Conservation (phyloP, 2,113 vertebrate genomes). For the Pedetes capensis region DNA sequence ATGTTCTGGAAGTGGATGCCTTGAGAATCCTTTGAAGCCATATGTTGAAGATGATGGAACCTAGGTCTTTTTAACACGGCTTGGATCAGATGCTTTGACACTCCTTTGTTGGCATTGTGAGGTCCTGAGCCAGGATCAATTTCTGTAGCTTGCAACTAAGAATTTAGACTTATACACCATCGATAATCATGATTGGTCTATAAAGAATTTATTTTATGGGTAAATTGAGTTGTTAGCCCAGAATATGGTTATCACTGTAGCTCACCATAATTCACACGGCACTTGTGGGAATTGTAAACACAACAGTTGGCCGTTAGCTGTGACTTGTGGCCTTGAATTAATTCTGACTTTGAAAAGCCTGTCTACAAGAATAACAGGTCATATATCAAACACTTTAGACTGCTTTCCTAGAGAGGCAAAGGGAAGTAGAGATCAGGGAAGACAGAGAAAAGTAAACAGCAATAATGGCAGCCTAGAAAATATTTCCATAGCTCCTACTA, state of each 20-base stretch:
- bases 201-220: constrained; percentile 50
- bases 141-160: constrained; percentile 13
- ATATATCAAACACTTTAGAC: not conserved
- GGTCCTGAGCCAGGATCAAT: not conserved
- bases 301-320: not conserved
- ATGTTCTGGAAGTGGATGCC: not conserved
- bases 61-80: not conserved
- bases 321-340: constrained; percentile 40
- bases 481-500: not conserved
- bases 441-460: not conserved
- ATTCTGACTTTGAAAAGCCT: constrained; percentile 50
- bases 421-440: not conserved
- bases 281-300: not conserved
- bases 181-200: constrained; percentile 44
- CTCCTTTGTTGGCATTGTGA: not conserved
- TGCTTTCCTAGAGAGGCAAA: not conserved
- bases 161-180: not conserved
- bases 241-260: not conserved
- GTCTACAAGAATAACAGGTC: constrained; percentile 11
- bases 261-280: not conserved
- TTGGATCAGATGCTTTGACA: not conserved
- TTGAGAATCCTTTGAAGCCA: not conserved
- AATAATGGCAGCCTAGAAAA: not conserved
- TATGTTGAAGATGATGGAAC: not conserved
- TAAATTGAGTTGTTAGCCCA: constrained; percentile 34